Base-by-base conservation (phyloP, 53 echinoderm and acorn worm species). In the Pentamera pediparva region DNA sequence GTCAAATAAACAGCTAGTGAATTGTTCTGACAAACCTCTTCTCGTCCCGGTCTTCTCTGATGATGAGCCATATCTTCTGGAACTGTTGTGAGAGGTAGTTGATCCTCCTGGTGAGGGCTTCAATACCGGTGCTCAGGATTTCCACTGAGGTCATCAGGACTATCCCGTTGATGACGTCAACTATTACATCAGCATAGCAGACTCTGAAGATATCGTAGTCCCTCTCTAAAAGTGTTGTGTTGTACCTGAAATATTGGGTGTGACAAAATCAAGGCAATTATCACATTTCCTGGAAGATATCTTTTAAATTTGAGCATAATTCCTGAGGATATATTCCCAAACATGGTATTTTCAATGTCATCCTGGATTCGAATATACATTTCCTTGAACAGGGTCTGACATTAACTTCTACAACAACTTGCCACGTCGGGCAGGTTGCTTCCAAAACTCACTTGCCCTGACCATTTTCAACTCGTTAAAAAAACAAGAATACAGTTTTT, bases 71-170 rank as follows among this genome's bases (percentile, higher is more conserved):
- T 29, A 77, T 55, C 22, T 24, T 34, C 22, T 56, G 51, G 41
- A 54, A 87, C 78, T 87, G 87, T 69, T 72, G 77, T 26, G 87
- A 87, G 4, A 87, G 65, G 10, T 59, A 35, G 9, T 82, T 87
- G 51, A 87, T 61, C 19, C 53, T 43, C 30, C 56, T 36, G 4
- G 81, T 81, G 0, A 87, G 39, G 24, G 65, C 77, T 59, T 87
- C 87, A 13, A 81, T 65, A 15, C 77, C 70, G 4, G 65, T 65
- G 18, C 13, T 37, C 13, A 62, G 22, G 15, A 87, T 26, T 13
- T 60, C 55, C 29, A 61, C 61, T 24, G 45, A 22, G 3, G 62
- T 73, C 26, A 70, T 30, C 18, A 85, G 47, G 37, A 85, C 43
- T 33, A 85, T 65, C 3, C 85, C 79, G 4, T 75, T 82, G 47